Base-by-base conservation (phyloP, 2,888 invertebrate genomes). In the Octonoba sinensis region DNA sequence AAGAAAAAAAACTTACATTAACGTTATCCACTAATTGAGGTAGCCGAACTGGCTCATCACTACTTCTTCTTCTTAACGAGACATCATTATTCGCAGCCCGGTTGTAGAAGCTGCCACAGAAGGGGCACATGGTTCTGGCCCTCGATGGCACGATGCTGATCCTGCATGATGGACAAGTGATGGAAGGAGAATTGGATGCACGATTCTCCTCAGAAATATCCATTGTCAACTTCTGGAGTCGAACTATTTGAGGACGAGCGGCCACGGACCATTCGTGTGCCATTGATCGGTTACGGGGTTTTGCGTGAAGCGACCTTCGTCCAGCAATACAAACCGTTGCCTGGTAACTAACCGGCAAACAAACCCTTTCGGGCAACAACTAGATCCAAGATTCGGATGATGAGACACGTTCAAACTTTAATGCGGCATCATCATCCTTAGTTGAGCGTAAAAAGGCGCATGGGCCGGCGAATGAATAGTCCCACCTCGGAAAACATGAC, bases 81-180 rank as follows among this genome's bases (percentile, higher is more conserved):
- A 84, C 73, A 49, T 83, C 74, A 49, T 54, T 67, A 24, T 85
- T 77, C 12, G 85, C 85, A 12, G 76, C 82, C 56, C 81, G 65
- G 82, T 86, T 84, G 83, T 86, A 86, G 82, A 86, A 86, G 64
- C 78, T 84, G 3, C 86, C 86, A 72, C 86, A 86, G 78, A 86
- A 86, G 6, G 86, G 86, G 74, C 86, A 86, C 84, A 86, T 85
- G 18, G 85, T 69, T 0, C 85, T 76, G 6, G 83, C 75, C 56
- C 85, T 62, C 6, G 78, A 72, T 15, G 77, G 74, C 44, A 77
- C 84, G 13, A 85, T 64, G 36, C 84, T 83, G 57, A 85, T 85
- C 51, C 84, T 64, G 83, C 85, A 85, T 13, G 85, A 85, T 20
- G 85, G 85, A 60, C 85, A 85, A 1, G 84, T 84, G 27, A 82